Conservation (phyloP, 1,140 invertebrate genomes). For the Berghia stephanieae region DNA sequence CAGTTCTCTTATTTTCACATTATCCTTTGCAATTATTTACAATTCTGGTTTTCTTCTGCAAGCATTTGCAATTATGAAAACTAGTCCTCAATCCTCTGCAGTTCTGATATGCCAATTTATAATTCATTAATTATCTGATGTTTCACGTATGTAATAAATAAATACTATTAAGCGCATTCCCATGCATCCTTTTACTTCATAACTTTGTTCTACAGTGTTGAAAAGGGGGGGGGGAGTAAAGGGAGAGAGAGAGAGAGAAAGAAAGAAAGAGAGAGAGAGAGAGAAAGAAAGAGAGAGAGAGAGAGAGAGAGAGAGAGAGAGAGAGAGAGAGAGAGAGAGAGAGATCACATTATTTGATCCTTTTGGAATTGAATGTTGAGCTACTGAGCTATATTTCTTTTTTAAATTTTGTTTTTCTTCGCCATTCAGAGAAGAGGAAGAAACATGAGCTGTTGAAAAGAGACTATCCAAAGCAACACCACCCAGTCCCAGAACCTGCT, state of each 20-base stretch:
- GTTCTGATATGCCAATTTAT: background rate
- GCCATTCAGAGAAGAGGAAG: slow-evolving; percentile 51
- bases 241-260: slow-evolving; percentile 7
- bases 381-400: background rate
- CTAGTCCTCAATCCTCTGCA: background rate
- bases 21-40: no score
- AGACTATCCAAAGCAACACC: slow-evolving; percentile 57
- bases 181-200: no score
- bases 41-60: no score
- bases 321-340: background rate
- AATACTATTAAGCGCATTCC: background rate
- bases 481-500: slow-evolving; percentile 60
- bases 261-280: background rate
- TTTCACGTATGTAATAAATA: background rate
- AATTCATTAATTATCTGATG: background rate
- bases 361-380: background rate
- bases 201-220: background rate
- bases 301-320: background rate
- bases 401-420: background rate
- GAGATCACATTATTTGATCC: no score
- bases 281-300: background rate
- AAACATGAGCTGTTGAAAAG: slow-evolving; percentile 61
- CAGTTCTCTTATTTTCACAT: no score
- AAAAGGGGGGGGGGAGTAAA: background rate
- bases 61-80: no score